These are phyloP conservation scores for Apostichopus parvimensis DNA, from an alignment of 35 echinoderm and acorn worm species.

Conservation along the genomic window DNA sequence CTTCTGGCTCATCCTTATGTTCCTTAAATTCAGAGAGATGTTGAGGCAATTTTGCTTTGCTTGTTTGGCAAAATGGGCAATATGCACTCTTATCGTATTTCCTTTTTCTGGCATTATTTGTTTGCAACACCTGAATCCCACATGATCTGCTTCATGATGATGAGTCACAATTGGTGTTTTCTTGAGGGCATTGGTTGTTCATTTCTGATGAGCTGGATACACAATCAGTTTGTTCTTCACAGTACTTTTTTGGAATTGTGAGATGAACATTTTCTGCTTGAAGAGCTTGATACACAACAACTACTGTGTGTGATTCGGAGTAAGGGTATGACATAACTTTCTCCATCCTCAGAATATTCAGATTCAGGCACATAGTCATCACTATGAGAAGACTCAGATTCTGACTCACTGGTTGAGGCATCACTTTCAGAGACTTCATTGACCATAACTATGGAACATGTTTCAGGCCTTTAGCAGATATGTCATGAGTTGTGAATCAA, in stretches of 20 bases:
- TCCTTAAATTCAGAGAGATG: constrained; percentile 53
- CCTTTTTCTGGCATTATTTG: constrained; percentile 51
- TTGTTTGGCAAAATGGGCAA: constrained; percentile 65
- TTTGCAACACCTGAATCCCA: constrained; percentile 44
- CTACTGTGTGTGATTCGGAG: neutral
- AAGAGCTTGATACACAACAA: neutral
- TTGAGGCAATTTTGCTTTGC: constrained; percentile 43
- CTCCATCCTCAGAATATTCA: neutral
- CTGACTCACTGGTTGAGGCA: neutral
- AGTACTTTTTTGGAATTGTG: neutral
- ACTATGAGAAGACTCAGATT: neutral
- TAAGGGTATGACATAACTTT: constrained; percentile 21
- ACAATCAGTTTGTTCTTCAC: neutral
- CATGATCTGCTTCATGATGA: neutral
- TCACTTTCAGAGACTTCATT: neutral
- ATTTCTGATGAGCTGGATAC: constrained; percentile 28
- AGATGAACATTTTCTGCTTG: neutral
- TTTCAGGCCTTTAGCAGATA: no score
- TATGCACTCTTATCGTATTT: constrained; percentile 64
- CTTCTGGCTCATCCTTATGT: constrained; percentile 62
- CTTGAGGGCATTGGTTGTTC: neutral
- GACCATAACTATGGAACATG: neutral
- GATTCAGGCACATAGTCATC: constrained; percentile 22
- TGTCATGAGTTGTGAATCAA: neutral
- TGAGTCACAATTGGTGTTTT: neutral